Percentiles rank a stretch among this genome's conserved stretches.
Evolutionary conservation across 2,797 vertebrate genomes (phyloP).

Genomic region (Anabas testudineus): DNA sequence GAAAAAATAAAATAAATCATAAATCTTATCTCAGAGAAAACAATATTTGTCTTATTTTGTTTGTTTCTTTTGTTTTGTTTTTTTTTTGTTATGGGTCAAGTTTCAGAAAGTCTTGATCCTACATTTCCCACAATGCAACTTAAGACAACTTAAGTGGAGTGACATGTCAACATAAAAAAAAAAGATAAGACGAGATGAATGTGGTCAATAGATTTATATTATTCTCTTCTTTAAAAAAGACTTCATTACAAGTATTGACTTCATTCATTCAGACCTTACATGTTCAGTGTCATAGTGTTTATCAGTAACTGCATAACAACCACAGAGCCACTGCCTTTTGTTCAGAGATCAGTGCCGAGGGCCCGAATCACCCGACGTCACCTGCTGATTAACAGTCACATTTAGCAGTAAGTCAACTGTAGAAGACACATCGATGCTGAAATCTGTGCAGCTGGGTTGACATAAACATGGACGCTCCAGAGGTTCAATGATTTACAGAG

Average conservation of each 20-base stretch:
- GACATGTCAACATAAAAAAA: background rate
- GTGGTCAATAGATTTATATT: conserved; percentile 61
- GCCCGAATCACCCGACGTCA: background rate
- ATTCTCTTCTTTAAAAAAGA: conserved; percentile 54
- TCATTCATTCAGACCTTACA: conserved; percentile 46
- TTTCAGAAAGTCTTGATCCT: no score
- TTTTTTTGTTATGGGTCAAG: no score
- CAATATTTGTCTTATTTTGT: no score
- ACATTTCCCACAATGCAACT: no score
- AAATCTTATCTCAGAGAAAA: no score
- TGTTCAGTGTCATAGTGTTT: background rate
- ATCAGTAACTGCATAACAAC: conserved; percentile 33
- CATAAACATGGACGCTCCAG: background rate
- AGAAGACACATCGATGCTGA: background rate
- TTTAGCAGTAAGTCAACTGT: conserved; percentile 3
- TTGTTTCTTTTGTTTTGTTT: no score
- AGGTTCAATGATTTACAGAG: no score
- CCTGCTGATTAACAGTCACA: background rate
- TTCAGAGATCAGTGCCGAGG: background rate
- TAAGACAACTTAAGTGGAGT: background rate
- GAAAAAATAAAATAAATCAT: no score
- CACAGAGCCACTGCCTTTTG: background rate
- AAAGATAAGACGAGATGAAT: background rate
- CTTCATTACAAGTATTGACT: conserved; percentile 46
- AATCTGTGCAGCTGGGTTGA: background rate